Conservation (phyloP, 2,797 vertebrate genomes). For the Sebastolobus altivelis region DNA sequence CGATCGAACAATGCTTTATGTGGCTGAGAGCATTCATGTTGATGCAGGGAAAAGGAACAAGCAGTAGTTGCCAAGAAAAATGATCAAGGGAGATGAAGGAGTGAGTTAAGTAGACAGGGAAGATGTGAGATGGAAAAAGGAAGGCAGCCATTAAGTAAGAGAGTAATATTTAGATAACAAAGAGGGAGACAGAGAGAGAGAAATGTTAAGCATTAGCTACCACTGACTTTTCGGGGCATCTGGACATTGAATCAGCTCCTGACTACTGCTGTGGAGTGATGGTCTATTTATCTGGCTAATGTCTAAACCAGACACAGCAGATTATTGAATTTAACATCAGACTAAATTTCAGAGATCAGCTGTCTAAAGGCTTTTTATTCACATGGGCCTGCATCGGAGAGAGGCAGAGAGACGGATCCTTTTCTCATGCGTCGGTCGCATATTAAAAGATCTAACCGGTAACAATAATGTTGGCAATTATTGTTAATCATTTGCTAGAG, state of each 20-base stretch:
- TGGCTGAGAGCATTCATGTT: constrained; percentile 54
- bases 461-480: neutral
- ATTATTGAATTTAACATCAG: constrained; percentile 63
- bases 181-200: neutral
- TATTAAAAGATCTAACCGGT: constrained; percentile 1
- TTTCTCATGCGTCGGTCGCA: neutral
- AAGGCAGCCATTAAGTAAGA: constrained; percentile 8
- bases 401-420: neutral
- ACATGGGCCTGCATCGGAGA: neutral
- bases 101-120: constrained; percentile 29
- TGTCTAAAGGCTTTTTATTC: constrained; percentile 35
- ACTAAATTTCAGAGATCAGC: constrained; percentile 27
- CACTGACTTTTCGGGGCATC: constrained; percentile 55
- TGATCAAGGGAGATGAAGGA: constrained; percentile 38
- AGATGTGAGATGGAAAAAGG: constrained; percentile 41
- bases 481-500: neutral
- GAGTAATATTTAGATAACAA: constrained; percentile 47
- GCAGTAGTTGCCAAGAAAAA: constrained; percentile 47
- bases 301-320: constrained; percentile 69
- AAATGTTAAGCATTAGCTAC: constrained; percentile 38
- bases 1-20: constrained; percentile 61
- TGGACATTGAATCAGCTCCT: constrained; percentile 61
- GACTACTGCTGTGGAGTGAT: constrained; percentile 54
- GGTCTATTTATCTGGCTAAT: constrained; percentile 69
- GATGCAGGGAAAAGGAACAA: constrained; percentile 45